Conservation (phyloP, 2,888 invertebrate genomes). For the Graphium colonna region DNA sequence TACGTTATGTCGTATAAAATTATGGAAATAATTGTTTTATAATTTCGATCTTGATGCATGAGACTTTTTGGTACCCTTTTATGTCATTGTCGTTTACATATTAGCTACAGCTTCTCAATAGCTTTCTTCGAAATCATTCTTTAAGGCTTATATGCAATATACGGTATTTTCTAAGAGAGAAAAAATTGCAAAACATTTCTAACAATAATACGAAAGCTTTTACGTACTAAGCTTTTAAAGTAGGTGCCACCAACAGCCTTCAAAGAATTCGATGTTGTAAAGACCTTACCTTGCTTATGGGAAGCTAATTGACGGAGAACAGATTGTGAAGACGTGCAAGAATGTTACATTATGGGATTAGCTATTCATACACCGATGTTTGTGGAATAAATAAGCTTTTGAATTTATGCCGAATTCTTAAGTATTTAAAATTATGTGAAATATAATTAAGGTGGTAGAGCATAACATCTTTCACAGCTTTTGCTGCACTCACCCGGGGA, state of each 20-base stretch:
- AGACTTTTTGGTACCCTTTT: no score
- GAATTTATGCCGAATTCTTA: no score
- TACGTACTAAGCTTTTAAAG: neutral
- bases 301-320: conserved; percentile 62
- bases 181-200: neutral
- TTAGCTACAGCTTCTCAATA: neutral
- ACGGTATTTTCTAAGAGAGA: no score
- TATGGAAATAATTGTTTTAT: no score
- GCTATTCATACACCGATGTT: conserved; percentile 39
- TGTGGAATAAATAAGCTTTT: no score
- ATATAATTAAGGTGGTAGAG: no score
- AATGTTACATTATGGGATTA: conserved; percentile 67
- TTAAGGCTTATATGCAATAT: neutral
- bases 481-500: no score
- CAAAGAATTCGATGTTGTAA: neutral
- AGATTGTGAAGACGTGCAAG: conserved; percentile 61
- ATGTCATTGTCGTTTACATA: no score
- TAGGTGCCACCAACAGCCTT: neutral
- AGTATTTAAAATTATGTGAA: no score
- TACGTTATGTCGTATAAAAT: no score
- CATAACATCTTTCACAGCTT: no score
- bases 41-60: no score
- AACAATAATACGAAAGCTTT: neutral
- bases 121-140: neutral
- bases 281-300: conserved; percentile 1